These are phyloP conservation scores for Mohoua ochrocephala DNA, from an alignment of 2,113 vertebrate genomes.

Conservation along the genomic window DNA sequence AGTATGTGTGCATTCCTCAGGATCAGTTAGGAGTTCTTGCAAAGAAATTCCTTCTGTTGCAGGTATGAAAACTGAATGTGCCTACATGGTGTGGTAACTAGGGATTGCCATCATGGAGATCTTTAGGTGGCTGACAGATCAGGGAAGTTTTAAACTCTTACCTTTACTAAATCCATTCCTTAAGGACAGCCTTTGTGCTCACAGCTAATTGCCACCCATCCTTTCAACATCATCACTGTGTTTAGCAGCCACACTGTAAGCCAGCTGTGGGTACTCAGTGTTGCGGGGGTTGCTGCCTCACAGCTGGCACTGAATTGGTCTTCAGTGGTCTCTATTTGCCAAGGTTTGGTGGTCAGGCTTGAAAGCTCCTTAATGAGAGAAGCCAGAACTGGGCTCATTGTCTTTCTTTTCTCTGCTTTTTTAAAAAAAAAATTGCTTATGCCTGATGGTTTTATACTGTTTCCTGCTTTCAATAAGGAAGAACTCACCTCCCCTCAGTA, in stretches of 20 bases:
- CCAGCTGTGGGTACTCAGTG: not conserved
- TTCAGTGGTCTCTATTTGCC: not conserved
- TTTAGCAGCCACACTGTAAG: not conserved
- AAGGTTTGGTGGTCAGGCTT: not conserved
- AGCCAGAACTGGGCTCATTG: not conserved
- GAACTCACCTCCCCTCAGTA: not conserved
- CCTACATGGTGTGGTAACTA: not conserved
- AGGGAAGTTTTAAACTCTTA: not conserved
- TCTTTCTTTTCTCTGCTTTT: not conserved
- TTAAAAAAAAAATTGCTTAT: not conserved
- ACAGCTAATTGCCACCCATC: not conserved
- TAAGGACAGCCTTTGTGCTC: not conserved
- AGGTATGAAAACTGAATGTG: not conserved
- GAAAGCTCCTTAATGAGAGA: not conserved
- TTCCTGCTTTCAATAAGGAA: not conserved
- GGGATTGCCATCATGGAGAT: not conserved
- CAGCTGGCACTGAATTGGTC: not conserved
- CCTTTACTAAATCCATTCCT: not conserved
- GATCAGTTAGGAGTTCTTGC: not conserved
- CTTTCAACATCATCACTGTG: not conserved
- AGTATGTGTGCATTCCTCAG: not conserved
- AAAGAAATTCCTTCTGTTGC: not conserved
- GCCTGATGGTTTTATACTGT: not conserved
- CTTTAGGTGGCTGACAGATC: not conserved
- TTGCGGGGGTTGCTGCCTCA: not conserved